Evolutionary conservation across 1,140 invertebrate species (phyloP), one percentile per base, ranked within the genome.

Genomic region (Procambarus clarkii): DNA sequence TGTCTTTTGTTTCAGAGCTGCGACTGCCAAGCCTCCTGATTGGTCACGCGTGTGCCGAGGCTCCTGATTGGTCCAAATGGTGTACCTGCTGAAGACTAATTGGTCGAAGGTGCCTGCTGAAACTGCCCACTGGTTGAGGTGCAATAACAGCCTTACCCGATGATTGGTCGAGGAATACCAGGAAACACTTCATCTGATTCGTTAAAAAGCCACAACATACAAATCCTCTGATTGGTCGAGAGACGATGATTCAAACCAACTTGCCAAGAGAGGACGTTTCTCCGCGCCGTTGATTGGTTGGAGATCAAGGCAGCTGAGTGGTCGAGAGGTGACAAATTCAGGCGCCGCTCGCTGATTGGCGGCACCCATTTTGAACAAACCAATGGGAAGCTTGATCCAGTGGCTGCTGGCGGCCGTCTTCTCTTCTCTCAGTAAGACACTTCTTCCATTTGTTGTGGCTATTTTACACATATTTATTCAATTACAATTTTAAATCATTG

Each of bases 381-480:
- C 69, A 74, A 74, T 74, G 69, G 69, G 69, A 74, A 24, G n/a
- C 69, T n/a, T 74, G n/a, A 34, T 24, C n/a, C n/a, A 34, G n/a
- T 74, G 69, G 69, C n/a, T 74, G 69, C 24, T 74, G n/a, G 8
- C 21, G 5, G n/a, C 24, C 11, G 8, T 34, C 69, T 74, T 34
- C 7, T 34, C 34, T 34, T 34, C 34, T 34, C 34, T 34, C 34
- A 34, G 34, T 34, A 34, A 34, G 34, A 34, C 34, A 34, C 34
- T 34, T 34, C 34, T 34, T 34, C 34, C 34, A 34, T 34, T 34
- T 34, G 34, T 34, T 34, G 34, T 34, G 34, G 34, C 34, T 34
- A 34, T 34, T 34, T 34, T 34, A 34, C 0, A 34, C 34, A 34
- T 34, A 34, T 34, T 34, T 34, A 34, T 34, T 34, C 34, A 34